phyloP scores from a whole-genome alignment of 2,888 invertebrate genomes.

The Micoletzkya japonica region DNA sequence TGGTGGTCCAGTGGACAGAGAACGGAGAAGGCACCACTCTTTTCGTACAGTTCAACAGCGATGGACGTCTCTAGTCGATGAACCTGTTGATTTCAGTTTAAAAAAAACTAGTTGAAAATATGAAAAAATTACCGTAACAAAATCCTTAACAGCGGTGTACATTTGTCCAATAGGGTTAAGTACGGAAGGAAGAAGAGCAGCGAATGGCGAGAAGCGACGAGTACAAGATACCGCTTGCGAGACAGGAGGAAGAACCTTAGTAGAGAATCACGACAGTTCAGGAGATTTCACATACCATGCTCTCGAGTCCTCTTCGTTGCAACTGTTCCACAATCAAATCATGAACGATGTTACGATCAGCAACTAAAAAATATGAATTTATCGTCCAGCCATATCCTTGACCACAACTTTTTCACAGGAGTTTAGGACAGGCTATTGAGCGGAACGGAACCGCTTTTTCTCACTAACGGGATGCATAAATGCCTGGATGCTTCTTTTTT shows the following conservation, averaged over 20 bases:
- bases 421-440: too few species aligned
- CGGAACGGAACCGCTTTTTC: too few species aligned
- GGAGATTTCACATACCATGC: too few species aligned
- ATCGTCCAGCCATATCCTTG: too few species aligned
- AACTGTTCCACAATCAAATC: conserved; percentile 20
- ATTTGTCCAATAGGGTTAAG: conserved; percentile 18
- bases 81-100: too few species aligned
- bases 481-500: too few species aligned
- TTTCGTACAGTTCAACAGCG: conserved; percentile 9
- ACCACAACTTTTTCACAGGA: too few species aligned
- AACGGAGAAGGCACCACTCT: conserved; percentile 31
- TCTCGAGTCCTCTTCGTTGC: conserved; percentile 22
- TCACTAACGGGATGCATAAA: too few species aligned
- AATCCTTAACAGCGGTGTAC: conserved; percentile 15
- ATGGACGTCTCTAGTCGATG: not conserved
- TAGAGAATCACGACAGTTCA: too few species aligned
- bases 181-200: conserved; percentile 1
- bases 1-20: conserved; percentile 50
- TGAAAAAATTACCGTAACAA: conserved; percentile 7
- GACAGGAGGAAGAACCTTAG: conserved; percentile 16
- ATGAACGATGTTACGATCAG: conserved; percentile 14
- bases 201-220: not conserved
- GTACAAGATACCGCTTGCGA: not conserved
- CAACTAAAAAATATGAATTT: not conserved
- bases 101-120: too few species aligned